Evolutionary conservation across 2,113 vertebrate species (phyloP).

Genomic region (Argyrosomus japonicus): DNA sequence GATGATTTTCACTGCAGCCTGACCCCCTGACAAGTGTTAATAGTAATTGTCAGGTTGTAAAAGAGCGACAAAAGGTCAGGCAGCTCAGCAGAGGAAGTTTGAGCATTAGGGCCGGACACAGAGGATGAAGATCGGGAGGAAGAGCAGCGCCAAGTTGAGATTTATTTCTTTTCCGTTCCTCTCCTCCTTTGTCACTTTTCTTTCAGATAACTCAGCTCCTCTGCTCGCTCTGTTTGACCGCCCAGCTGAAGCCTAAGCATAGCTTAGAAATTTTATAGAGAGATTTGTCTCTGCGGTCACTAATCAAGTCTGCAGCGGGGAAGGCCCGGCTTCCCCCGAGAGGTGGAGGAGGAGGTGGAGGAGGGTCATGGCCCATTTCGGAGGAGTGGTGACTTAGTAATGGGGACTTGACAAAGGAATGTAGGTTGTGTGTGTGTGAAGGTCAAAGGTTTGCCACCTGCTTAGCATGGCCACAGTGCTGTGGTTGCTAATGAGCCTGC

Average conservation of each 20-base stretch:
- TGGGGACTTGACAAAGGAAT: conserved; percentile 64
- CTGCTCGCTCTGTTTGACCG: conserved; percentile 22
- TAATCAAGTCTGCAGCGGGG: conserved; percentile 85
- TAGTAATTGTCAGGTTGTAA: conserved; percentile 66
- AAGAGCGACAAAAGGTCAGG: conserved; percentile 60
- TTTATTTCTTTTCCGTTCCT: conserved; percentile 55
- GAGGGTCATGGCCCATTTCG: conserved; percentile 52
- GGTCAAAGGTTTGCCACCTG: conserved; percentile 66
- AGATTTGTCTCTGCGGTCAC: conserved; percentile 71
- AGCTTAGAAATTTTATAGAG: conserved; percentile 84
- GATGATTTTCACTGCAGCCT: conserved; percentile 43
- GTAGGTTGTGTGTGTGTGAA: conserved; percentile 39
- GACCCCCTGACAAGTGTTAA: conserved; percentile 41
- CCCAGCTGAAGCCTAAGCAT: conserved; percentile 77
- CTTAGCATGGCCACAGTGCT: conserved; percentile 31
- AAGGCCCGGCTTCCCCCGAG: conserved; percentile 31
- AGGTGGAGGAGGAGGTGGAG: conserved; percentile 8
- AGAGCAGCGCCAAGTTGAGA: conserved; percentile 40
- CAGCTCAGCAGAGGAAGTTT: conserved; percentile 43
- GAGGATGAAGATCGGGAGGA: conserved; percentile 36
- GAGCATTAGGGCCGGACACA: conserved; percentile 20
- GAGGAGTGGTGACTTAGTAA: conserved; percentile 52
- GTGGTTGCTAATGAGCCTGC: conserved; percentile 54
- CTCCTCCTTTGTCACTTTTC: conserved; percentile 32
- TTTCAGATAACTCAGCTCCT: conserved; percentile 28